Conservation (phyloP, 2,888 invertebrate genomes). For the Orgyia antiqua region DNA sequence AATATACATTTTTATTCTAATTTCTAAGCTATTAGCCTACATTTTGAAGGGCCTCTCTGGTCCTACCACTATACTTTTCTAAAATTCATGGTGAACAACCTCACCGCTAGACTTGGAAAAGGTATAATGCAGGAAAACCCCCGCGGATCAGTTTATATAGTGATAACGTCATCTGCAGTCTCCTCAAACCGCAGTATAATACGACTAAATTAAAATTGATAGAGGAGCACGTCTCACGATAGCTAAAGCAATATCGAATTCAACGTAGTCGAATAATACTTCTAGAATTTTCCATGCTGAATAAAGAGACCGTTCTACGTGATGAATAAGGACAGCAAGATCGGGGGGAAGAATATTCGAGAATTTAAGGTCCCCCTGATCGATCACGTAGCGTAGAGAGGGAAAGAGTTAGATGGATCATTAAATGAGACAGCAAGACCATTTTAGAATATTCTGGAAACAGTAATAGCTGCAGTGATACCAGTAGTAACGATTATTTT, state of each 20-base stretch:
- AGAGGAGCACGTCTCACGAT: conserved; percentile 1
- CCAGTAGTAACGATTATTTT: conserved; percentile 4
- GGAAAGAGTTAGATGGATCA: conserved; percentile 18
- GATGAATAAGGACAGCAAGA: conserved; percentile 13
- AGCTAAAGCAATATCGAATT: conserved; percentile 3
- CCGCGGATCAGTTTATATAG: conserved; percentile 36
- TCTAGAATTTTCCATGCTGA: conserved; percentile 40
- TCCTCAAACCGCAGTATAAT: conserved; percentile 21
- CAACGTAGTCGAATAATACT: conserved; percentile 25
- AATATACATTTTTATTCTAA: conserved; percentile 34
- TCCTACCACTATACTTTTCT: conserved; percentile 30
- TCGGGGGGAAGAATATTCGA: conserved; percentile 15
- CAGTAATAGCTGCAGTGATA: conserved; percentile 19
- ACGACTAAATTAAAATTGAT: conserved; percentile 13
- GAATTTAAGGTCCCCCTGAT: conserved; percentile 13
- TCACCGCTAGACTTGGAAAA: conserved; percentile 43
- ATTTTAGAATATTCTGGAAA: conserved; percentile 28
- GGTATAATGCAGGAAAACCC: conserved; percentile 32
- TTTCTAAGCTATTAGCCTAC: conserved; percentile 31
- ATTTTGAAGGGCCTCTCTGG: conserved; percentile 32
- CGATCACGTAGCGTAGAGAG: conserved; percentile 11
- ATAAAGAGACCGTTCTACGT: conserved; percentile 25
- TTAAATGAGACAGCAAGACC: neutral
- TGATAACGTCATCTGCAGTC: conserved; percentile 18
- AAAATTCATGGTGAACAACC: conserved; percentile 34